Evolutionary conservation across 2,797 vertebrate species (phyloP).

Genomic region (Rhinoraja longicauda): DNA sequence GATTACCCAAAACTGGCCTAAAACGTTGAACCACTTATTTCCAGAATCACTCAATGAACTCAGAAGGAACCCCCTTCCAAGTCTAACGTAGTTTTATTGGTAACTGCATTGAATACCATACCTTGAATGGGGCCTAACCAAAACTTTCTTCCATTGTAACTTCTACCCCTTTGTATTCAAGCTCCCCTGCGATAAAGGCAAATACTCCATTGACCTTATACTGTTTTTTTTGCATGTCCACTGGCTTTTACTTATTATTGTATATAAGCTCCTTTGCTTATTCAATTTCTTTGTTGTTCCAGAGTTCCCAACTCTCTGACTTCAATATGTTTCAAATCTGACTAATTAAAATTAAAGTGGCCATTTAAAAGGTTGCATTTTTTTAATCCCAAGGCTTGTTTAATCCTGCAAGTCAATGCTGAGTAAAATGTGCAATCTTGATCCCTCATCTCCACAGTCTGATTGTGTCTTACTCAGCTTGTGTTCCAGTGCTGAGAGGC

Average conservation of each 20-base stretch:
- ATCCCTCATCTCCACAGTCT: neutral
- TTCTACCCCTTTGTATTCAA: neutral
- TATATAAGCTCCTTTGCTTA: neutral
- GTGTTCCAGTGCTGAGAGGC: neutral
- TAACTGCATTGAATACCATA: neutral
- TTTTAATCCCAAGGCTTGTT: neutral
- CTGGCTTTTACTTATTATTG: neutral
- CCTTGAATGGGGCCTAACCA: neutral
- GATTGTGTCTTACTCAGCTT: neutral
- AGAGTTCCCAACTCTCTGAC: neutral
- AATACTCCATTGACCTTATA: neutral
- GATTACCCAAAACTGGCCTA: neutral
- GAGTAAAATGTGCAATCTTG: neutral
- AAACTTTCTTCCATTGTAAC: neutral
- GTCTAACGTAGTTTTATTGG: neutral
- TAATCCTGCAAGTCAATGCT: neutral
- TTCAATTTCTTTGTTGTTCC: neutral
- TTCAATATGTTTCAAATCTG: neutral
- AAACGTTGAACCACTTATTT: neutral
- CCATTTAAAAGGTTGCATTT: neutral
- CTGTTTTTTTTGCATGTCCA: neutral
- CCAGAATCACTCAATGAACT: neutral
- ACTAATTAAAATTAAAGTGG: neutral
- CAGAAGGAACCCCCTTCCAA: neutral
- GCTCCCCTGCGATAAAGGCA: neutral